phyloP scores from a whole-genome alignment of 2,888 invertebrate species.

The Trissonchulus sp. region DNA sequence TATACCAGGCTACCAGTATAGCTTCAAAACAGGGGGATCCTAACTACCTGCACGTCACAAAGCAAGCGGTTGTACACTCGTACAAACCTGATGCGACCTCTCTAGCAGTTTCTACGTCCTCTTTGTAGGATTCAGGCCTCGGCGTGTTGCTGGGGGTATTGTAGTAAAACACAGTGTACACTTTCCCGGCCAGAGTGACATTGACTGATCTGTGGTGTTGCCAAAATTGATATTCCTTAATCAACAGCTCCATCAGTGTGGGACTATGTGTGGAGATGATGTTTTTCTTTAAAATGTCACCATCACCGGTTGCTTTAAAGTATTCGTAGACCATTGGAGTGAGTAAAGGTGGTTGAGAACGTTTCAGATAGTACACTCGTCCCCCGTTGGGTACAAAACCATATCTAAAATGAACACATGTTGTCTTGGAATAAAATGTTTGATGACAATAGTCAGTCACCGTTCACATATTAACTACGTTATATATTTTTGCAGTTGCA shows the following conservation, averaged over 20 bases:
- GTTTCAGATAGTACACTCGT: constrained; percentile 65
- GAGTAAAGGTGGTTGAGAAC: constrained; percentile 56
- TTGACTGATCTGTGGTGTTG: background rate
- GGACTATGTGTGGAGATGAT: constrained; percentile 17
- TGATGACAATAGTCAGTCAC: too few species aligned
- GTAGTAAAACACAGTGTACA: constrained; percentile 19
- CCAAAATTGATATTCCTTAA: constrained; percentile 60
- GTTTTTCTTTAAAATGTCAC: background rate
- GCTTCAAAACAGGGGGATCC: too few species aligned
- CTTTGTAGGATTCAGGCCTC: constrained; percentile 65
- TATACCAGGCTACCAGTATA: too few species aligned
- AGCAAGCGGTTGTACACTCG: too few species aligned
- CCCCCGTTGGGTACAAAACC: too few species aligned
- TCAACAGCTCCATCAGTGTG: too few species aligned
- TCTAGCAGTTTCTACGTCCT: constrained; percentile 45
- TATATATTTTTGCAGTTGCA: too few species aligned
- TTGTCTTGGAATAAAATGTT: too few species aligned
- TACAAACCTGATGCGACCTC: too few species aligned
- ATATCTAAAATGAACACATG: too few species aligned
- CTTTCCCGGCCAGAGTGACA: constrained; percentile 12
- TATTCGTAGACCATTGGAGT: constrained; percentile 67
- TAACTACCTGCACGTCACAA: too few species aligned
- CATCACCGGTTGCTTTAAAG: constrained; percentile 64
- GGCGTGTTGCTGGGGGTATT: constrained; percentile 69
- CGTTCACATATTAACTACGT: too few species aligned